Evolutionary conservation across 2,888 invertebrate genomes (phyloP).

Genomic region (Hecatera dysodea): DNA sequence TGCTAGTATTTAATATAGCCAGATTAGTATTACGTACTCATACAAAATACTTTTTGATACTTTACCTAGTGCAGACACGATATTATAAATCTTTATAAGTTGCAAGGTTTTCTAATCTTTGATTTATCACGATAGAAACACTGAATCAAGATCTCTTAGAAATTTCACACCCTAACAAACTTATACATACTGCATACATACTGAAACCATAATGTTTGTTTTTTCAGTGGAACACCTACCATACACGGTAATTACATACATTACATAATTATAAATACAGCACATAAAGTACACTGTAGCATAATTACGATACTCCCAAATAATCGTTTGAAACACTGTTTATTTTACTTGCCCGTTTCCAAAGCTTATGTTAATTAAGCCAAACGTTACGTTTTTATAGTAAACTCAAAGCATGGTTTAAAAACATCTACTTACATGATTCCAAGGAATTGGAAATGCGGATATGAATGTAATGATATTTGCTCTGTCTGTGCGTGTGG

Average conservation of each 20-base stretch:
- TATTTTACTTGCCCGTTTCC: slow-evolving; percentile 21
- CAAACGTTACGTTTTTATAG: slow-evolving; percentile 31
- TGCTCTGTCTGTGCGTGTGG: slow-evolving; percentile 69
- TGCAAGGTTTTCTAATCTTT: background rate
- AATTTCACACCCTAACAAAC: background rate
- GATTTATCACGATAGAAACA: accelerated
- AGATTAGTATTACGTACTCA: no score
- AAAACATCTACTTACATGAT: slow-evolving; percentile 67
- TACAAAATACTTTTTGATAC: background rate
- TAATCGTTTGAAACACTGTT: slow-evolving; percentile 35
- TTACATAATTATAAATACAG: slow-evolving; percentile 4
- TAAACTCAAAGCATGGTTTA: slow-evolving; percentile 28
- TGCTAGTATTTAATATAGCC: no score
- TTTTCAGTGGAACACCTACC: background rate
- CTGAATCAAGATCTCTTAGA: background rate
- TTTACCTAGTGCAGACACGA: background rate
- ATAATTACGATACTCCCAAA: slow-evolving; percentile 23
- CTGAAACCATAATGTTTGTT: background rate
- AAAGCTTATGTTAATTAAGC: slow-evolving; percentile 26
- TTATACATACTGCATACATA: no score
- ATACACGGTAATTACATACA: slow-evolving; percentile 3
- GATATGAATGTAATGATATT: slow-evolving; percentile 80
- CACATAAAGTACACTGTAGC: slow-evolving; percentile 12
- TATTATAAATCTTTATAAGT: background rate
- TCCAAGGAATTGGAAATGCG: slow-evolving; percentile 73